Evolutionary conservation across 2,797 vertebrate genomes (phyloP).

Genomic region (Hydrolagus colliei): DNA sequence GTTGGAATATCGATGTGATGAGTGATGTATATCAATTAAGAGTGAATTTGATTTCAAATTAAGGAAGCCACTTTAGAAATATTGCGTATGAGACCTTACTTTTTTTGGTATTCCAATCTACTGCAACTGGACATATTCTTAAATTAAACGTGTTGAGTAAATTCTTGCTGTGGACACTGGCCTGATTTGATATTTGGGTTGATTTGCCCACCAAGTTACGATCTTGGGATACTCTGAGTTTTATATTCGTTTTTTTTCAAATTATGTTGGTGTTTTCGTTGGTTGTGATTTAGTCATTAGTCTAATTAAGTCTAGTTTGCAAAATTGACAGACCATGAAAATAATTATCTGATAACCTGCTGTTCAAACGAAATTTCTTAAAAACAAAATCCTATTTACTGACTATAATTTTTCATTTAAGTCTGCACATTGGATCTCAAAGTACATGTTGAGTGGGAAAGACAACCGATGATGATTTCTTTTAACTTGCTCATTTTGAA

Average conservation of each 20-base stretch:
- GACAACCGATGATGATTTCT: neutral
- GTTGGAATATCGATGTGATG: no score
- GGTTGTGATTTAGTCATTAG: conserved; percentile 15
- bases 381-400: conserved; percentile 18
- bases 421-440: neutral
- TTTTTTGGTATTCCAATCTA: no score
- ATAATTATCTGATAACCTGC: conserved; percentile 19
- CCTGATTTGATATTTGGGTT: neutral
- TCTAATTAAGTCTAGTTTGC: conserved; percentile 19
- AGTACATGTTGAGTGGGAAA: neutral
- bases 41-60: no score
- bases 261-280: neutral
- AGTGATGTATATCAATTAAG: no score
- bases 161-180: neutral
- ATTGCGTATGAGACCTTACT: no score
- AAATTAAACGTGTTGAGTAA: neutral
- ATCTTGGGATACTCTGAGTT: neutral
- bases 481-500: neutral
- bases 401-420: conserved; percentile 1
- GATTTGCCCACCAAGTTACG: neutral
- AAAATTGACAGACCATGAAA: conserved; percentile 27
- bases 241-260: conserved; percentile 13
- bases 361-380: conserved; percentile 9
- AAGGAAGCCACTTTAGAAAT: no score
- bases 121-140: neutral